Percentiles rank a stretch among this genome's conserved stretches.
Conservation (phyloP, 2,888 invertebrate species). For the Tromatobia lineatoria region DNA sequence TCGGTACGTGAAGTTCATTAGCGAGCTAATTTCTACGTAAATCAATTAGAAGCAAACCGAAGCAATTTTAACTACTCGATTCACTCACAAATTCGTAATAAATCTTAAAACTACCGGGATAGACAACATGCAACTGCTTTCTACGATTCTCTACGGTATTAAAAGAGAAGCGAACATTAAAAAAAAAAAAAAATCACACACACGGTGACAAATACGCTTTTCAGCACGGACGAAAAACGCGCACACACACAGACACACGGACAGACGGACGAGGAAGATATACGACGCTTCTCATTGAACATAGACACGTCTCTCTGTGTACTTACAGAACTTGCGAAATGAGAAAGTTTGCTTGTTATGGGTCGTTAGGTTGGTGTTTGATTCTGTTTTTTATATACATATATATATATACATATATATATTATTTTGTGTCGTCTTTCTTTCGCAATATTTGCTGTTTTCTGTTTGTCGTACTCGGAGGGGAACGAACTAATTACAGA, state of each 20-base stretch:
- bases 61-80: conserved; percentile 46
- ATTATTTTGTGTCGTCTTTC: not conserved
- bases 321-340: conserved; percentile 65
- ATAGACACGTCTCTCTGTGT: conserved; percentile 56
- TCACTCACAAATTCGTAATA: conserved; percentile 12
- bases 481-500: conserved; percentile 26
- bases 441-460: conserved; percentile 25
- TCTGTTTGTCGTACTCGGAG: conserved; percentile 7
- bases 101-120: conserved; percentile 41
- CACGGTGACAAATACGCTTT: conserved; percentile 47
- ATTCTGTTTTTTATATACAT: conserved; percentile 14
- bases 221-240: conserved; percentile 26
- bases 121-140: conserved; percentile 61
- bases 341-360: conserved; percentile 60
- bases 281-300: conserved; percentile 39
- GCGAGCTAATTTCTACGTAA: conserved; percentile 26
- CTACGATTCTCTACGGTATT: conserved; percentile 39
- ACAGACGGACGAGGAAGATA: conserved; percentile 38
- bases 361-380: conserved; percentile 50
- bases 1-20: conserved; percentile 31
- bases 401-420: conserved; percentile 1
- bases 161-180: conserved; percentile 36
- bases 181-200: conserved; percentile 23
- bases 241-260: conserved; percentile 13
- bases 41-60: conserved; percentile 43